phyloP scores from a whole-genome alignment of 2,888 invertebrate species.

The Unio pictorum region DNA sequence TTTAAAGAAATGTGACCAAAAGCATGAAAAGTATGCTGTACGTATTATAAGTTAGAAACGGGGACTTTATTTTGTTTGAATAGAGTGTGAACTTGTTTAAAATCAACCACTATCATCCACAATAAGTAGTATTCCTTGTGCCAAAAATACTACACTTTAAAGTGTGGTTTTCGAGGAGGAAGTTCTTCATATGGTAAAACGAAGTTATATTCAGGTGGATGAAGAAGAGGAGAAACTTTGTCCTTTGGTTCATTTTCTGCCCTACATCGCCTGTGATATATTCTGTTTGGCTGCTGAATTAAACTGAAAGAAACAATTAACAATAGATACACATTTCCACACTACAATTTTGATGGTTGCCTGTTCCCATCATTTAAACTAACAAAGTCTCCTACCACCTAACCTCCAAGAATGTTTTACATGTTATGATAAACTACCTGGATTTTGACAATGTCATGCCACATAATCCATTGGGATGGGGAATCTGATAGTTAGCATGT shows the following conservation, averaged over 20 bases:
- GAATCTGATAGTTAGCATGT: too few relatives aligned
- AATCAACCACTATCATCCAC: not conserved
- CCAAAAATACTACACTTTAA: conserved; percentile 48
- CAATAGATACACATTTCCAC: too few relatives aligned
- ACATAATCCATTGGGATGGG: too few relatives aligned
- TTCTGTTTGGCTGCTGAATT: conserved; percentile 28
- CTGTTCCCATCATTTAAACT: too few relatives aligned
- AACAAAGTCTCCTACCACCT: too few relatives aligned
- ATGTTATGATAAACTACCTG: too few relatives aligned
- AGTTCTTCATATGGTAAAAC: conserved; percentile 39
- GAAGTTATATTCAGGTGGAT: conserved; percentile 47
- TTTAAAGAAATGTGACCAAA: too few relatives aligned
- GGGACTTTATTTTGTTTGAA: not conserved
- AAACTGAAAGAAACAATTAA: conserved; percentile 24
- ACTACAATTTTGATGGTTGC: too few relatives aligned
- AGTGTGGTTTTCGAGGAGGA: conserved; percentile 61
- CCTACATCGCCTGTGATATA: conserved; percentile 44
- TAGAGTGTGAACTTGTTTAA: not conserved
- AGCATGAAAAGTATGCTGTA: too few relatives aligned
- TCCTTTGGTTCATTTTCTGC: conserved; percentile 55
- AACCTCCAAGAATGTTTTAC: too few relatives aligned
- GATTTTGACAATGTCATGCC: too few relatives aligned
- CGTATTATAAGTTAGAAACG: not conserved
- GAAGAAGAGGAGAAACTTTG: conserved; percentile 53
- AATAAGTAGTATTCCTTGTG: too few relatives aligned